Evolutionary conservation across 1,140 invertebrate species (phyloP), one percentile per base, ranked within the genome.

Genomic region (Drosophila pectinifera): DNA sequence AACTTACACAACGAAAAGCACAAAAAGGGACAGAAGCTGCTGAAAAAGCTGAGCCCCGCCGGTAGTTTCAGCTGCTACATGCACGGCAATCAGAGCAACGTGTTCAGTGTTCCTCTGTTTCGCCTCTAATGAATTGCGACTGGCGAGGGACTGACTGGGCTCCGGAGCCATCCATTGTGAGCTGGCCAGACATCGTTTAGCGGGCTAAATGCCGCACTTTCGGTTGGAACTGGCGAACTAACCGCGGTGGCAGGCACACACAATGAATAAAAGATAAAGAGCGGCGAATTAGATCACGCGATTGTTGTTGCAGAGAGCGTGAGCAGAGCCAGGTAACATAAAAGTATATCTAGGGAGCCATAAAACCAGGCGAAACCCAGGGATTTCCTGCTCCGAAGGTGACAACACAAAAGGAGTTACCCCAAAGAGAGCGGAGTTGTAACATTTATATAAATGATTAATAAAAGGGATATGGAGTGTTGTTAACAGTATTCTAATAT

Each of bases 21-120:
- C 42, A 51, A 64, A 76, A 82, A 69, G 45, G 18, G 26, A 10
- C 51, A 70, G 46, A 38, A 54, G 57, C 67, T 45, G 68, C 65
- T 72, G 64, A 63, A 69, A 77, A 64, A 79, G 68, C 72, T 70
- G 38, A 73, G 67, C 69, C 68, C 45, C 43, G 24, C 68, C 51
- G 59, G 58, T 63, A 72, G 72, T 62, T 79, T 74, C 65, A 58
- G 38, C 54, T 49, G 31, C 57, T 49, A 70, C 53, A 63, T 72
- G 80, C 68, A 57, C 48, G 57, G 72, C 78, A 86, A 81, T 81
- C 62, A 79, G 63, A 61, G 68, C 63, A 59, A 70, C 65, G 76
- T 79, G 74, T 82, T 82, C 74, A 61, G 76, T 79, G 74, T 82
- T 82, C 74, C 57, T 51, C 57, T 51, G 67, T 80, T 51, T 51